Percentiles rank a stretch among this genome's conserved stretches.
These are phyloP conservation scores for Drosophila repletoides DNA, from an alignment of 1,140 invertebrate genomes.

Conservation along the genomic window DNA sequence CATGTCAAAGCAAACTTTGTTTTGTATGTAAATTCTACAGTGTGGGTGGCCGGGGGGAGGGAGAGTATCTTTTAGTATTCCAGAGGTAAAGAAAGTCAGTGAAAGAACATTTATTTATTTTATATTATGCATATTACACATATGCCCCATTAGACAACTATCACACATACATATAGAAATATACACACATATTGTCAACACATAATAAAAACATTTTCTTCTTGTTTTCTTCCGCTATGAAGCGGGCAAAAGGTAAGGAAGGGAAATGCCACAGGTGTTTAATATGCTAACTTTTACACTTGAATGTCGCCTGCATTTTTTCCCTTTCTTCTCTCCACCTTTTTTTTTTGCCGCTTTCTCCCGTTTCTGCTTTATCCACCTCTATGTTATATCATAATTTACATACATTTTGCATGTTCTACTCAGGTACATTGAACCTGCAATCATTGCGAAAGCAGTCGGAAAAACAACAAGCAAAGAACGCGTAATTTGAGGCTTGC, in stretches of 20 bases:
- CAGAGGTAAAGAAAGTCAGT: background rate
- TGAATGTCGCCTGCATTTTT: slow-evolving; percentile 54
- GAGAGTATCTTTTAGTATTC: background rate
- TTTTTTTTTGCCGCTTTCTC: background rate
- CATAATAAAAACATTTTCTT: slow-evolving; percentile 62
- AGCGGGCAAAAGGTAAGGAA: background rate
- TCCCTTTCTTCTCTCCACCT: background rate
- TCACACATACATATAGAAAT: slow-evolving; percentile 17
- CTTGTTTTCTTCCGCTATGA: slow-evolving; percentile 25
- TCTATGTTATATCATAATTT: slow-evolving; percentile 69
- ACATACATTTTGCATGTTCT: slow-evolving; percentile 77
- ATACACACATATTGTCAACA: slow-evolving; percentile 28
- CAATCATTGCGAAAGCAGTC: slow-evolving; percentile 51
- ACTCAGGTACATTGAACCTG: slow-evolving; percentile 73
- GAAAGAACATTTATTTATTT: slow-evolving; percentile 65
- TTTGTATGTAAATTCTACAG: slow-evolving; percentile 44
- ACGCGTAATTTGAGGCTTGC: too few species aligned
- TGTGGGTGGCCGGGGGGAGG: too few species aligned
- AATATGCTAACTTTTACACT: slow-evolving; percentile 75
- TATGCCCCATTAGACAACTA: slow-evolving; percentile 66
- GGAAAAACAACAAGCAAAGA: background rate
- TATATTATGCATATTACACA: slow-evolving; percentile 66
- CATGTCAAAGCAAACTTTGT: slow-evolving; percentile 47
- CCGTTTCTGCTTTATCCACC: slow-evolving; percentile 15
- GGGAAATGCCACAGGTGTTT: slow-evolving; percentile 66